A percentile compares a stretch with the other conserved stretches of the same genome.
phyloP scores from a whole-genome alignment of 2,797 vertebrate species.

The Rousettus madagascariensis region DNA sequence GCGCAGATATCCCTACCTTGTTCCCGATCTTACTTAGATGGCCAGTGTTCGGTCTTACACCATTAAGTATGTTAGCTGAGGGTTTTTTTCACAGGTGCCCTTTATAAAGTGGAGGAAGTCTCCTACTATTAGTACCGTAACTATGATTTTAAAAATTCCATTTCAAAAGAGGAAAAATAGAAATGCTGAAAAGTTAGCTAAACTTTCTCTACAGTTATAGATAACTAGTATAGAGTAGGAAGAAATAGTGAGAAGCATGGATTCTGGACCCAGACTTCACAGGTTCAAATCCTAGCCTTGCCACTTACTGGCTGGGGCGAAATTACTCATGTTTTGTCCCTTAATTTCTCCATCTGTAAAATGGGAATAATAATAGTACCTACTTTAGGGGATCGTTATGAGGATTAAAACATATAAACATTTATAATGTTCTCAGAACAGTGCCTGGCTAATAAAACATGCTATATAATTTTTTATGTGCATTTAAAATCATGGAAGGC shows the following conservation, averaged over 20 bases:
- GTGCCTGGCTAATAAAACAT: not conserved
- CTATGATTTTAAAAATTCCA: not conserved
- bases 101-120: not conserved
- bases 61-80: not conserved
- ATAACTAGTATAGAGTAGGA: not conserved
- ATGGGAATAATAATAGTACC: not conserved
- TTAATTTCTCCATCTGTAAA: not conserved
- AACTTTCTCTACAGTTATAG: not conserved
- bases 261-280: not conserved
- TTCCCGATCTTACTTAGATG: not conserved
- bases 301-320: not conserved
- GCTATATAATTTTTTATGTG: not conserved
- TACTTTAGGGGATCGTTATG: not conserved
- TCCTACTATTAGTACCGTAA: not conserved
- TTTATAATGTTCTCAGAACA: not conserved
- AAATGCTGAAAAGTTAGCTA: not conserved
- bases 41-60: not conserved
- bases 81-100: not conserved
- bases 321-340: not conserved
- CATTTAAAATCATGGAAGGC: not conserved
- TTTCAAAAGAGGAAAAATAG: not conserved
- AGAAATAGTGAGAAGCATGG: not conserved
- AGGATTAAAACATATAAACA: not conserved
- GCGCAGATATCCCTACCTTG: not conserved
- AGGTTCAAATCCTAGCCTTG: not conserved